phyloP scores from a whole-genome alignment of 2,888 invertebrate species.

The Augochlorella aurata region DNA sequence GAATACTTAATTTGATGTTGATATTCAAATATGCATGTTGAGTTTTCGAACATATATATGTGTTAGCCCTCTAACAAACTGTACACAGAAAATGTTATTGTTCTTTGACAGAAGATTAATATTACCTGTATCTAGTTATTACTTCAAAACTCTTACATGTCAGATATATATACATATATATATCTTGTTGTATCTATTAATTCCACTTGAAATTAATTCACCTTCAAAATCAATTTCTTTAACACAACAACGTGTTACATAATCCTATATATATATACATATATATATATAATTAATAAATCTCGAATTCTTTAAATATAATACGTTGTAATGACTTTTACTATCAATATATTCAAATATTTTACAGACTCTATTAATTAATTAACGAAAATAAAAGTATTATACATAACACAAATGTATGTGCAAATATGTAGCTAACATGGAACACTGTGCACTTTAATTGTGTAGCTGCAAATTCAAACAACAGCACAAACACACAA shows the following conservation, averaged over 20 bases:
- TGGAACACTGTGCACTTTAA: constrained; percentile 64
- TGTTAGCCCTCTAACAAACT: constrained; percentile 34
- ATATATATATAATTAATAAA: constrained; percentile 9
- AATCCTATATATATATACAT: no score
- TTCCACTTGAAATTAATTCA: constrained; percentile 20
- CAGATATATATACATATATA: no score
- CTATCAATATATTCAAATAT: background rate
- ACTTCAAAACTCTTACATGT: constrained; percentile 81
- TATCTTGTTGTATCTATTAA: constrained; percentile 42
- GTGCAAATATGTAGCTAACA: constrained; percentile 56
- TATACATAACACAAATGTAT: constrained; percentile 48
- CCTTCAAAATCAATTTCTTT: constrained; percentile 21
- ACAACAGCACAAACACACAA: constrained; percentile 71
- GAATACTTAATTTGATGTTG: constrained; percentile 30
- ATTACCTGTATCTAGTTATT: constrained; percentile 35
- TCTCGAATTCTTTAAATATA: background rate
- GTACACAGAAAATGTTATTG: constrained; percentile 28
- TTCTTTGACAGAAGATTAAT: constrained; percentile 10
- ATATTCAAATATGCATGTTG: constrained; percentile 44
- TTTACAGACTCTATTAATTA: background rate
- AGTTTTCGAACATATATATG: constrained; percentile 41
- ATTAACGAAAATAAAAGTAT: constrained; percentile 20
- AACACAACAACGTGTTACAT: constrained; percentile 41
- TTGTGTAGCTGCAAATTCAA: constrained; percentile 64
- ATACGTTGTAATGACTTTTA: background rate